These are phyloP conservation scores for Etheostoma nigrum DNA, from an alignment of 2,797 vertebrate genomes.

Conservation along the genomic window DNA sequence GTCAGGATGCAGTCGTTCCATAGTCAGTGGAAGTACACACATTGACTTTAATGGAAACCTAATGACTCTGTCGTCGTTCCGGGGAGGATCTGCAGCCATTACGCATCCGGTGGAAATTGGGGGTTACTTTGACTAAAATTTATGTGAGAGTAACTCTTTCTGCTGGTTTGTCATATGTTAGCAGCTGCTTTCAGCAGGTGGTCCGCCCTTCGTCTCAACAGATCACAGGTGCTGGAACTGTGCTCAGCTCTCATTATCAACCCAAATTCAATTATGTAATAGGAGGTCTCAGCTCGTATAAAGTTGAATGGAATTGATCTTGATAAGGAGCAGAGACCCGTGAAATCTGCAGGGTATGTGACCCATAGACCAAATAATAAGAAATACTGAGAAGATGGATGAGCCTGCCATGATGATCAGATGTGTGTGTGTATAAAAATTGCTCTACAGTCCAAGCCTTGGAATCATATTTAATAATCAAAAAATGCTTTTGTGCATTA, in stretches of 20 bases:
- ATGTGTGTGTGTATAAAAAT: slow-evolving; percentile 2
- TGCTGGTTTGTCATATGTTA: slow-evolving; percentile 53
- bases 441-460: slow-evolving; percentile 7
- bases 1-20: too few relatives aligned
- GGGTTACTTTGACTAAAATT: slow-evolving; percentile 6
- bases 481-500: slow-evolving; percentile 13
- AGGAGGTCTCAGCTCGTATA: slow-evolving; percentile 62
- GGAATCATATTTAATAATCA: slow-evolving; percentile 32
- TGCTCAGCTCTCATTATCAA: slow-evolving; percentile 72
- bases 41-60: too few relatives aligned
- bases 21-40: too few relatives aligned
- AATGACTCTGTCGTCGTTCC: too few relatives aligned
- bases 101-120: too few relatives aligned
- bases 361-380: slow-evolving; percentile 79
- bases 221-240: slow-evolving; percentile 69
- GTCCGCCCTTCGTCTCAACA: slow-evolving; percentile 39
- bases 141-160: slow-evolving; percentile 24
- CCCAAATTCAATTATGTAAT: slow-evolving; percentile 80
- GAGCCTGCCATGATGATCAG: slow-evolving; percentile 59
- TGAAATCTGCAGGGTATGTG: slow-evolving; percentile 77
- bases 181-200: slow-evolving; percentile 56
- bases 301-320: slow-evolving; percentile 79
- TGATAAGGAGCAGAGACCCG: slow-evolving; percentile 77
- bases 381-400: slow-evolving; percentile 74
- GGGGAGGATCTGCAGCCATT: too few relatives aligned